Conservation (phyloP, 2,888 invertebrate genomes). For the Acronicta aceris region DNA sequence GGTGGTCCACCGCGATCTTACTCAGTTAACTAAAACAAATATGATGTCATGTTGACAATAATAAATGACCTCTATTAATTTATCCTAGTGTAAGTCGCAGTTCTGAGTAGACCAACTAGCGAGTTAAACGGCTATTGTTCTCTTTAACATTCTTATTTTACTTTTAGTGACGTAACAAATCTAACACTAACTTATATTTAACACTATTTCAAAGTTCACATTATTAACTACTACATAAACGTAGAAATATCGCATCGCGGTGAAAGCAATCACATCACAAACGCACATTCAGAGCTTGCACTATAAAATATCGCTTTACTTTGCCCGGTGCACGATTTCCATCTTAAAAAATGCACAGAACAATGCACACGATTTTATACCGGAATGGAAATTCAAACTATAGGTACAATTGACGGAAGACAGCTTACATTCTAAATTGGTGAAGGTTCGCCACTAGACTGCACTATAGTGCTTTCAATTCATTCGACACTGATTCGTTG, state of each 20-base stretch:
- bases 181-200: slow-evolving; percentile 41
- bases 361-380: slow-evolving; percentile 43
- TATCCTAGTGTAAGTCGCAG: slow-evolving; percentile 52
- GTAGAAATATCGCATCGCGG: slow-evolving; percentile 43
- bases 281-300: slow-evolving; percentile 47
- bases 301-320: slow-evolving; percentile 33
- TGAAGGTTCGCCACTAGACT: slow-evolving; percentile 45
- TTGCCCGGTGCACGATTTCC: slow-evolving; percentile 38
- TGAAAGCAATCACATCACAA: slow-evolving; percentile 42
- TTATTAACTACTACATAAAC: slow-evolving; percentile 35
- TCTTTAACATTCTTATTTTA: slow-evolving; percentile 29
- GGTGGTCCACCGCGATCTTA: slow-evolving; percentile 70
- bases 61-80: slow-evolving; percentile 65
- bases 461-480: slow-evolving; percentile 39
- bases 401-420: slow-evolving; percentile 62
- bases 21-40: slow-evolving; percentile 73
- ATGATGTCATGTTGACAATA: slow-evolving; percentile 72
- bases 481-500: slow-evolving; percentile 38
- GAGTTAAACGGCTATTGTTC: slow-evolving; percentile 46
- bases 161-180: slow-evolving; percentile 38
- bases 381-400: slow-evolving; percentile 64
- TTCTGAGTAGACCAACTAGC: slow-evolving; percentile 38
- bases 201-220: slow-evolving; percentile 38
- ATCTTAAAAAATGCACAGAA: slow-evolving; percentile 39
- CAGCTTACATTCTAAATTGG: slow-evolving; percentile 58